phyloP scores from a whole-genome alignment of 2,797 vertebrate species.

The Microctenopoma steveboyesi region DNA sequence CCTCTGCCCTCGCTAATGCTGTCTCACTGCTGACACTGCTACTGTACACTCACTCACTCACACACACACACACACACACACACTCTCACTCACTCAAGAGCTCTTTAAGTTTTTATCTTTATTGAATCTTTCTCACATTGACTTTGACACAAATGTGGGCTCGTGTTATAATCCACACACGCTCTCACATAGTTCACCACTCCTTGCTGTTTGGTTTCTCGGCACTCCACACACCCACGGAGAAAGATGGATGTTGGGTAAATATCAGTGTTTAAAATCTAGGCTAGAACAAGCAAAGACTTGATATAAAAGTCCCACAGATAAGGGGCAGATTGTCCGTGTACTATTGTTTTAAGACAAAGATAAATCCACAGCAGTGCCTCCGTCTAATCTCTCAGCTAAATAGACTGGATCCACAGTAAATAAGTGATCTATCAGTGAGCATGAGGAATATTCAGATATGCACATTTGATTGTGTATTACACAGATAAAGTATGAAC shows the following conservation, averaged over 20 bases:
- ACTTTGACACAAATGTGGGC: slow-evolving; percentile 20
- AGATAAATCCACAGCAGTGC: background rate
- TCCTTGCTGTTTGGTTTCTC: background rate
- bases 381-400: background rate
- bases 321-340: slow-evolving; percentile 10
- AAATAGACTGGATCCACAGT: slow-evolving; percentile 4
- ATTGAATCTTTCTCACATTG: slow-evolving; percentile 34
- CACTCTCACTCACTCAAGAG: slow-evolving; percentile 1
- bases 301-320: slow-evolving; percentile 15
- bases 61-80: slow-evolving; percentile 18
- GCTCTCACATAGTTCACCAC: background rate
- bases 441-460: background rate
- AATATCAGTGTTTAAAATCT: slow-evolving; percentile 31
- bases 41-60: slow-evolving; percentile 27
- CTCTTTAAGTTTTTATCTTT: slow-evolving; percentile 26
- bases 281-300: background rate
- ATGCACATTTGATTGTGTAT: too few species aligned
- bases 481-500: too few species aligned
- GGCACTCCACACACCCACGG: background rate
- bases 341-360: background rate
- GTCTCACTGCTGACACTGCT: slow-evolving; percentile 59
- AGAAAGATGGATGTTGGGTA: background rate
- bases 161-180: background rate
- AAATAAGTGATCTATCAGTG: background rate
- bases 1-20: slow-evolving; percentile 38